Conservation (phyloP, 2,113 vertebrate species). For the Forbesichthys agassizii region DNA sequence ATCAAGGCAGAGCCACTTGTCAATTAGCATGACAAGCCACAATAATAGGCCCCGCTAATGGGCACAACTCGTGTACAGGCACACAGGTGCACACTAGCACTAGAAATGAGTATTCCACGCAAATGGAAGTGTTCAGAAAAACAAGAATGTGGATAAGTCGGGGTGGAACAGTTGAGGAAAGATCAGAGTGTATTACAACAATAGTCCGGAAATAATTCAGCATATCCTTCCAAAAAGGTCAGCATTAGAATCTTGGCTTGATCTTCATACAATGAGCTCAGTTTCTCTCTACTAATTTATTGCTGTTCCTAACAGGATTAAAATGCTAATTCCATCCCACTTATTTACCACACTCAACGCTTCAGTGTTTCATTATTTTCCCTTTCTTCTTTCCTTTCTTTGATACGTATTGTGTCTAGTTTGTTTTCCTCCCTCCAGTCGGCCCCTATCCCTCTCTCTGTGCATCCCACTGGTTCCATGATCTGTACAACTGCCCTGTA, state of each 20-base stretch:
- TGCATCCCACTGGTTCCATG: neutral
- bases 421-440: no score
- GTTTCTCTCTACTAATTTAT: neutral
- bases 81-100: conserved; percentile 21
- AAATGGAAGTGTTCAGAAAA: conserved; percentile 12
- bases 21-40: conserved; percentile 44
- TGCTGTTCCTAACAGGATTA: neutral
- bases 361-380: neutral
- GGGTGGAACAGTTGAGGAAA: no score
- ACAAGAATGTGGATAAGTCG: neutral
- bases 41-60: conserved; percentile 32
- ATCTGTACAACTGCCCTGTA: neutral
- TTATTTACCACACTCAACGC: neutral
- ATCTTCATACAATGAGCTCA: neutral
- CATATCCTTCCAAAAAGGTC: no score
- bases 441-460: neutral
- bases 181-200: no score
- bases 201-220: no score
- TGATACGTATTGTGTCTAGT: neutral
- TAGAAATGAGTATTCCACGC: neutral
- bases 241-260: neutral
- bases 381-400: neutral
- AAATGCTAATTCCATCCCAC: neutral
- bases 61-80: conserved; percentile 20
- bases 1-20: conserved; percentile 35